Percentiles rank a stretch among this genome's conserved stretches.
These are phyloP conservation scores for Ochotona princeps DNA, from an alignment of 2,113 vertebrate genomes.

Conservation along the genomic window DNA sequence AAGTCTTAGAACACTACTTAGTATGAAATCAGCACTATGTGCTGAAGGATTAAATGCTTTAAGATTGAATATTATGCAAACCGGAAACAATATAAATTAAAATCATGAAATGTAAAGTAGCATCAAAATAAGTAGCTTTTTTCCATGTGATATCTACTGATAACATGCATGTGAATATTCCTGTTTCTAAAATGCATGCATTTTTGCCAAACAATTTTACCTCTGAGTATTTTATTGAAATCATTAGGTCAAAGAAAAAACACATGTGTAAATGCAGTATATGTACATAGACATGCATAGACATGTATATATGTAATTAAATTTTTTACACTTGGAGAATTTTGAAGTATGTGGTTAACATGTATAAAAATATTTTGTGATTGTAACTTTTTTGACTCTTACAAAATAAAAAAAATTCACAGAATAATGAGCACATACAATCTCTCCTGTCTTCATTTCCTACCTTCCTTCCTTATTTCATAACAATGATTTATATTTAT, in stretches of 20 bases:
- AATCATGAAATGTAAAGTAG: too few species aligned
- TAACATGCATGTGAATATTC: not conserved
- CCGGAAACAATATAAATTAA: not conserved
- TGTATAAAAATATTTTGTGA: not conserved
- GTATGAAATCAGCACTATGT: not conserved
- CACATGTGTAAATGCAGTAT: too few species aligned
- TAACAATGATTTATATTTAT: too few species aligned
- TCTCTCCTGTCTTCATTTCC: too few species aligned
- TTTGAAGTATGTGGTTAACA: slow-evolving; percentile 58
- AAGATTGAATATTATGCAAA: not conserved
- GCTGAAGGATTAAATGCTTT: not conserved
- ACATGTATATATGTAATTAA: not conserved
- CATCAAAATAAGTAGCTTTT: too few species aligned
- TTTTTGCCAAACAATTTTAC: not conserved
- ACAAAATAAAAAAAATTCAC: too few species aligned
- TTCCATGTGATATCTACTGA: too few species aligned
- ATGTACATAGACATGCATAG: too few species aligned
- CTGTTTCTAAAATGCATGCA: not conserved
- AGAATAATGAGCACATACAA: too few species aligned
- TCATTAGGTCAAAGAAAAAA: not conserved
- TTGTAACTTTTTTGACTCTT: too few species aligned
- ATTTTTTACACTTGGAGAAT: not conserved
- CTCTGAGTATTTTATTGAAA: slow-evolving; percentile 28
- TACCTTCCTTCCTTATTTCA: too few species aligned
- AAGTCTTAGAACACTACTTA: not conserved